Evolutionary conservation across 2,113 vertebrate genomes (phyloP).

Genomic region (Microtus ochrogaster): DNA sequence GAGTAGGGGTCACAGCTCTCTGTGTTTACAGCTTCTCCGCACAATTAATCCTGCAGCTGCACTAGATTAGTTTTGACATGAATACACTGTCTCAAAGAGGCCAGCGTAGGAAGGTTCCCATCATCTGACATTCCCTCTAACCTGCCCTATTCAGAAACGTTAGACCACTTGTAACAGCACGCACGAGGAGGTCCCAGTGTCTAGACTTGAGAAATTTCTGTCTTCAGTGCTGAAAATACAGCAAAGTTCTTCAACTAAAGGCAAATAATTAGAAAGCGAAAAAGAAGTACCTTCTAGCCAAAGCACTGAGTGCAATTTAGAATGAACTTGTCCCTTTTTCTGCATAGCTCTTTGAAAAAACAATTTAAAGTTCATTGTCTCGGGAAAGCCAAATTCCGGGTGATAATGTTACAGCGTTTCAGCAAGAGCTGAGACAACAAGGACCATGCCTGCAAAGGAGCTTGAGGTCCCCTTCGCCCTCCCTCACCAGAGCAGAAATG

Average conservation of each 20-base stretch:
- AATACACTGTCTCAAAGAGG: constrained; percentile 67
- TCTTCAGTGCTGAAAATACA: neutral
- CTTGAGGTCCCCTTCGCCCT: neutral
- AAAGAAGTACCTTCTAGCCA: neutral
- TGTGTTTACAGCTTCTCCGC: constrained; percentile 69
- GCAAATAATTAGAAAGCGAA: neutral
- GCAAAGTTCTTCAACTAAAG: neutral
- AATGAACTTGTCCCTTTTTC: neutral
- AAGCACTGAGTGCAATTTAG: neutral
- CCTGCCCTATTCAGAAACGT: constrained; percentile 65
- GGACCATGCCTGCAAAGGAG: neutral
- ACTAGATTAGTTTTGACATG: constrained; percentile 77
- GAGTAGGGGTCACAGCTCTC: constrained; percentile 69
- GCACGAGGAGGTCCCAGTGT: constrained; percentile 39
- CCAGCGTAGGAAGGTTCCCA: constrained; percentile 73
- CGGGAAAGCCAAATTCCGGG: constrained; percentile 34
- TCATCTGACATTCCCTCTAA: constrained; percentile 69
- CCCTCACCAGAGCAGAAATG: constrained; percentile 8
- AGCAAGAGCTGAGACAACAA: constrained; percentile 45
- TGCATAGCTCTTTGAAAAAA: constrained; percentile 41
- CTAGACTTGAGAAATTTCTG: constrained; percentile 44
- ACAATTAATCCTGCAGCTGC: constrained; percentile 77
- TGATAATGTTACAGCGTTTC: constrained; percentile 18
- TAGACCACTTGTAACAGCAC: constrained; percentile 58
- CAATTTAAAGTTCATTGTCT: constrained; percentile 51